These are phyloP conservation scores for Yponomeuta plumbellus DNA, from an alignment of 2,888 invertebrate genomes.

Conservation along the genomic window DNA sequence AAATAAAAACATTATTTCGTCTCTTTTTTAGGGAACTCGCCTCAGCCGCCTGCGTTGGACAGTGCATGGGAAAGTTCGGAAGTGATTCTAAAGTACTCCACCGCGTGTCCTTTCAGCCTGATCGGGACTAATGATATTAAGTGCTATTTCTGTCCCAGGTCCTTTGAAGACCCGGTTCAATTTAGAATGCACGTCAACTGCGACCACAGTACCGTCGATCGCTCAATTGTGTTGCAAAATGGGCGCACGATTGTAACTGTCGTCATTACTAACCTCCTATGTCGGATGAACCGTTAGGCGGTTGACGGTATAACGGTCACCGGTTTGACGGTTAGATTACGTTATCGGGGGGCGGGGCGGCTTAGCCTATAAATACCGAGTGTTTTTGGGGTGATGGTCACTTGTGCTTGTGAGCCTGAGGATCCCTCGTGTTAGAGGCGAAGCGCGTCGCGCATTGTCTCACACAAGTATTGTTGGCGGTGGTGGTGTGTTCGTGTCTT, in stretches of 20 bases:
- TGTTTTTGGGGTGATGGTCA: too few species aligned
- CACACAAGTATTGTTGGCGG: too few species aligned
- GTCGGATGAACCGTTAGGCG: too few species aligned
- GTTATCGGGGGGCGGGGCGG: too few species aligned
- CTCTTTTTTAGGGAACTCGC: conserved; percentile 7
- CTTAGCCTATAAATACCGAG: too few species aligned
- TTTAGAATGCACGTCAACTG: conserved; percentile 5
- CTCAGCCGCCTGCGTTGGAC: not conserved
- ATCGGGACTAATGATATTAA: not conserved
- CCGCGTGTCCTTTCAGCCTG: conserved; percentile 6
- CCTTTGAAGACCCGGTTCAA: not conserved
- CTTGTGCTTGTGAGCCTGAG: too few species aligned
- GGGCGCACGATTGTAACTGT: not conserved
- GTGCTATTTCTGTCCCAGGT: conserved; percentile 7
- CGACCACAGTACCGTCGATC: not conserved
- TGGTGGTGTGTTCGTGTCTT: too few species aligned
- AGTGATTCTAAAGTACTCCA: conserved; percentile 14
- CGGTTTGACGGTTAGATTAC: too few species aligned
- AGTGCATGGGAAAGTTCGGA: conserved; percentile 8
- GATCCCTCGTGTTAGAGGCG: too few species aligned
- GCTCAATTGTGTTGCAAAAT: not conserved
- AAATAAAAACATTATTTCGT: conserved; percentile 3
- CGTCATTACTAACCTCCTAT: conserved; percentile 9
- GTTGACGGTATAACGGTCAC: too few species aligned
- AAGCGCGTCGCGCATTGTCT: too few species aligned